Evolutionary conservation across 2,888 invertebrate genomes (phyloP), one percentile per base, ranked within the genome.

Genomic region (Laspeyria flexula): DNA sequence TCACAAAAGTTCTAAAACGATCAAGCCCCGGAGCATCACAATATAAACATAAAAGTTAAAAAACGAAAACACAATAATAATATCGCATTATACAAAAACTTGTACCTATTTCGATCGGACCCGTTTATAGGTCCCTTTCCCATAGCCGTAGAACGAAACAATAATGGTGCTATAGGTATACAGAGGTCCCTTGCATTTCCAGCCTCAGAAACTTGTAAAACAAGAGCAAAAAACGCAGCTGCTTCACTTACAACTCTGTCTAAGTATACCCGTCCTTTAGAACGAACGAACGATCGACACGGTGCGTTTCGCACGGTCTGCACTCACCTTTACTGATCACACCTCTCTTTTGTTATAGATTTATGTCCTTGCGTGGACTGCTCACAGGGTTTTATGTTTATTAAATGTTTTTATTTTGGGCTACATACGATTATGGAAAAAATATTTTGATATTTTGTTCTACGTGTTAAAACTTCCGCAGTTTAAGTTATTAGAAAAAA

Each of bases 181-280:
- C 55, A 53, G 74, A 60, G 73, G 77, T 75, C 79, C 80, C 85
- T 80, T 83, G 84, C 84, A 83, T 86, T 85, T 85, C 85, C 86
- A 88, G 85, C 81, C 86, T 71, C 73, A 61, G 60, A 55, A 68
- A 74, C 80, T 85, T 77, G 77, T 86, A 83, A 85, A 86, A 86
- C 65, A 73, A 75, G 78, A 83, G 81, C 83, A 90, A 90, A 89
- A 88, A 86, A 83, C 75, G 72, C 82, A 81, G 82, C 84, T 81
- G 84, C 76, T 68, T 75, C 46, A 53, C 76, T 81, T 86, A 79
- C 81, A 85, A 64, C 64, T 54, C 50, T 59, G 85, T 86, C 85
- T 56, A 77, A 83, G 75, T 79, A 76, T 71, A 41, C 46, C 25
- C 55, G 64, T 55, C 64, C 47, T 63, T 46, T 48, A 34, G 47